These are phyloP conservation scores for Molothrus aeneus DNA, from an alignment of 2,797 vertebrate species.

Conservation along the genomic window DNA sequence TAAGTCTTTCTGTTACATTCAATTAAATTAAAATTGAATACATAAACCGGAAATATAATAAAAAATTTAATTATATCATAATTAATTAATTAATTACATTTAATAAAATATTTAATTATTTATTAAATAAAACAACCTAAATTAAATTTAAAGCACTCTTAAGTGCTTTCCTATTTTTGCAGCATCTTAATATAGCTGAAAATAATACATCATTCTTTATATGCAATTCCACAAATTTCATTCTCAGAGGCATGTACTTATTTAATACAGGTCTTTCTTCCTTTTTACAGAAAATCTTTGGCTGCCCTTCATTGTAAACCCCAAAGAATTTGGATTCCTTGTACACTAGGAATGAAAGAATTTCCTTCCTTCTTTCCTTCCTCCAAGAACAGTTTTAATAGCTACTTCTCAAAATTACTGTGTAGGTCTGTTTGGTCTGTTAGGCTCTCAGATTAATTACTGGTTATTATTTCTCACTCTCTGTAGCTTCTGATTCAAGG, in stretches of 20 bases:
- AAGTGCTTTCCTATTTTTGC: neutral
- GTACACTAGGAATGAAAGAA: neutral
- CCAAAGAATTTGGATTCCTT: neutral
- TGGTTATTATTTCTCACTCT: neutral
- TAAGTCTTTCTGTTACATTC: neutral
- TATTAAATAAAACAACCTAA: neutral
- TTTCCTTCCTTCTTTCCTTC: neutral
- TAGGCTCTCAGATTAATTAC: neutral
- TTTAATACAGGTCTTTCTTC: neutral
- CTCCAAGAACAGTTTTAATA: neutral
- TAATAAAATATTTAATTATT: neutral
- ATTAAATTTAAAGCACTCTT: neutral
- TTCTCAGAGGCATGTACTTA: neutral
- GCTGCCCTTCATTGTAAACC: neutral
- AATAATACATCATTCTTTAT: neutral
- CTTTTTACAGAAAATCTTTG: neutral
- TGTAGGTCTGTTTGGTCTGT: neutral
- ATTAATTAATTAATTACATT: too few relatives aligned
- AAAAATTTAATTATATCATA: too few relatives aligned
- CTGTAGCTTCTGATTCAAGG: neutral
- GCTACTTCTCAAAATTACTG: neutral
- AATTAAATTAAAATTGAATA: neutral
- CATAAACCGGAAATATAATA: too few relatives aligned
- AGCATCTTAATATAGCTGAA: neutral
- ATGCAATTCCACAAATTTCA: neutral